Evolutionary conservation across 2,888 invertebrate genomes (phyloP).

Genomic region (Hypomecis punctinalis): DNA sequence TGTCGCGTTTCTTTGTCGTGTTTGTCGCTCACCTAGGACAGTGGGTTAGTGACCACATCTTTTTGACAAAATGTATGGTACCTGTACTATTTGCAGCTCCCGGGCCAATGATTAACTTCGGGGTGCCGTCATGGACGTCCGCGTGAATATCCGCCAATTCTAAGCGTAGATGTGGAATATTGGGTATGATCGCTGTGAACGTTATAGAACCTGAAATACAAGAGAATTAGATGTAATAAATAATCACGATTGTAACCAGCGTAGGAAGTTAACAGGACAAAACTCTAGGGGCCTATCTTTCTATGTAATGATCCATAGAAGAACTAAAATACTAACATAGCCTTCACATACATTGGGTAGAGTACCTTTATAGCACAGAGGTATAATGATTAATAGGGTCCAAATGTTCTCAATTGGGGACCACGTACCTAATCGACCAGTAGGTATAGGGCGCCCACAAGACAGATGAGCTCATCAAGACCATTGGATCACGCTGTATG

Average conservation of each 20-base stretch:
- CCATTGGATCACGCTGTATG: too few relatives aligned
- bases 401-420: neutral
- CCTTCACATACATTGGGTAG: too few relatives aligned
- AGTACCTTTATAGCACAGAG: too few relatives aligned
- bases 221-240: neutral
- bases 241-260: neutral
- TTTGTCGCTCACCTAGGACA: too few relatives aligned
- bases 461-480: too few relatives aligned
- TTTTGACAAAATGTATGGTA: neutral
- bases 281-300: too few relatives aligned
- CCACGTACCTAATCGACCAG: too few relatives aligned
- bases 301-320: too few relatives aligned
- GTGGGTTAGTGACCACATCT: too few relatives aligned
- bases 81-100: conserved; percentile 29
- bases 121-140: conserved; percentile 12
- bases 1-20: too few relatives aligned
- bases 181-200: conserved; percentile 31
- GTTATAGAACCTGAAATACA: conserved; percentile 21
- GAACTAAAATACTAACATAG: too few relatives aligned
- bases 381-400: neutral
- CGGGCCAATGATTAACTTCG: conserved; percentile 21
- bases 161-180: conserved; percentile 20
- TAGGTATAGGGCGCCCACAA: too few relatives aligned
- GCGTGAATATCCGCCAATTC: conserved; percentile 32
- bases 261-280: neutral